Evolutionary conservation across 1,140 invertebrate species (phyloP).

Genomic region (Medauroidea extradentata): DNA sequence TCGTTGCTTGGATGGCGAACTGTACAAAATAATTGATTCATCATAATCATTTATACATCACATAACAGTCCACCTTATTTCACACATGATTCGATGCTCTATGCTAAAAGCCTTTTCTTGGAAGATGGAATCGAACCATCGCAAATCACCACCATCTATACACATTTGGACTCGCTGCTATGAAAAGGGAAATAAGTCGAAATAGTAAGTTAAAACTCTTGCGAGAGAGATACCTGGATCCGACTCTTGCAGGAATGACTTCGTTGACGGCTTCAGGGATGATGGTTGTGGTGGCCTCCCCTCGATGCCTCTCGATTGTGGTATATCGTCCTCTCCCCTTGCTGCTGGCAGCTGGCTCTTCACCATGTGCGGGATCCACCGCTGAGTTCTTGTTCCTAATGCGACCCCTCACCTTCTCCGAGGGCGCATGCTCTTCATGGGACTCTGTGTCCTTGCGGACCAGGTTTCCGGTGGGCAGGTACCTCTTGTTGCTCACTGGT

Average conservation of each 20-base stretch:
- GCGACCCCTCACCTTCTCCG: background rate
- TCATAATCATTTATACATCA: too few relatives aligned
- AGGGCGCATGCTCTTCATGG: slow-evolving; percentile 1
- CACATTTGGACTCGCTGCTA: too few relatives aligned
- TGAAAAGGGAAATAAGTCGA: too few relatives aligned
- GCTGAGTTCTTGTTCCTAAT: slow-evolving; percentile 47
- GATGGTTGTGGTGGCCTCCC: slow-evolving; percentile 28
- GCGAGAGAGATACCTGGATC: slow-evolving; percentile 34
- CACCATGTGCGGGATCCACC: background rate
- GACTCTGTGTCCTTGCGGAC: background rate
- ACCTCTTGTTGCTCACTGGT: slow-evolving; percentile 13
- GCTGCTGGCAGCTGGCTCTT: background rate
- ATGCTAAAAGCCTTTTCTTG: too few relatives aligned
- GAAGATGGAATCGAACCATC: too few relatives aligned
- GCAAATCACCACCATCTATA: too few relatives aligned
- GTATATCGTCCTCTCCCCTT: slow-evolving; percentile 45
- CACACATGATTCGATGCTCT: too few relatives aligned
- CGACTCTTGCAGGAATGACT: slow-evolving; percentile 51
- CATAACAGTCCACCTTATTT: too few relatives aligned
- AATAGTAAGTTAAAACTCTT: background rate
- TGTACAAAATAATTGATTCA: too few relatives aligned
- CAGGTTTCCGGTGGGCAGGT: slow-evolving; percentile 8
- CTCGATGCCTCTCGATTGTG: slow-evolving; percentile 57
- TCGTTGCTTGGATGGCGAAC: too few relatives aligned
- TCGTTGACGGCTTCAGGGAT: slow-evolving; percentile 58